Percentiles rank a stretch among this genome's conserved stretches.
phyloP scores from a whole-genome alignment of 2,113 vertebrate genomes.

The Camelus bactrianus region DNA sequence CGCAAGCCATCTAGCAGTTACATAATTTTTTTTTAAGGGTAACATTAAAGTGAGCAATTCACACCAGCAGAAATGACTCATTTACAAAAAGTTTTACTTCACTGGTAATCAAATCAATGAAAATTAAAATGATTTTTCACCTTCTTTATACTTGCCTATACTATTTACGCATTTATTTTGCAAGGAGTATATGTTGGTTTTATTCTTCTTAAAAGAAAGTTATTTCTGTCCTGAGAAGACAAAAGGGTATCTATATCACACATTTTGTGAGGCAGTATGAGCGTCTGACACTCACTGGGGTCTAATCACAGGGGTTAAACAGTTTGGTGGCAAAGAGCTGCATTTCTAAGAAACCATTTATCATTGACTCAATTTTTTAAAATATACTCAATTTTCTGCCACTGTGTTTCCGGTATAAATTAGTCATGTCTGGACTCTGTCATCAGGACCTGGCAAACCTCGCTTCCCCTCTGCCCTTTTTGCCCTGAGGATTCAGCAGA shows the following conservation, averaged over 20 bases:
- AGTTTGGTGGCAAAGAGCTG: neutral
- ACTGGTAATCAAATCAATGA: neutral
- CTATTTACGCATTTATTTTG: neutral
- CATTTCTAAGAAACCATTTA: neutral
- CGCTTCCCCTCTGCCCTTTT: neutral
- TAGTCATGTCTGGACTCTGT: neutral
- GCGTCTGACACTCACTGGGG: neutral
- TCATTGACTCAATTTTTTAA: neutral
- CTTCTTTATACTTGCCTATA: neutral
- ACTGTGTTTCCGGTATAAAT: neutral
- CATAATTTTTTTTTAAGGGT: neutral
- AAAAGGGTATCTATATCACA: neutral
- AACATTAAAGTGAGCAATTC: neutral
- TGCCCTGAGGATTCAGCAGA: neutral
- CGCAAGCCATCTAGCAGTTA: neutral
- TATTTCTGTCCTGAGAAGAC: neutral
- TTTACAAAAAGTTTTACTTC: neutral
- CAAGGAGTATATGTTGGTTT: neutral
- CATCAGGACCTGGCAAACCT: neutral
- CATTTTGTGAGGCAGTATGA: neutral
- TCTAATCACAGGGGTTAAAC: neutral
- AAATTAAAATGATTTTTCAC: neutral
- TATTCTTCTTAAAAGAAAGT: neutral
- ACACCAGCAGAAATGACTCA: neutral
- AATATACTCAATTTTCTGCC: neutral